A percentile compares a stretch with the other conserved stretches of the same genome.
Conservation (phyloP, 2,888 invertebrate genomes). For the Teleogryllus oceanicus region DNA sequence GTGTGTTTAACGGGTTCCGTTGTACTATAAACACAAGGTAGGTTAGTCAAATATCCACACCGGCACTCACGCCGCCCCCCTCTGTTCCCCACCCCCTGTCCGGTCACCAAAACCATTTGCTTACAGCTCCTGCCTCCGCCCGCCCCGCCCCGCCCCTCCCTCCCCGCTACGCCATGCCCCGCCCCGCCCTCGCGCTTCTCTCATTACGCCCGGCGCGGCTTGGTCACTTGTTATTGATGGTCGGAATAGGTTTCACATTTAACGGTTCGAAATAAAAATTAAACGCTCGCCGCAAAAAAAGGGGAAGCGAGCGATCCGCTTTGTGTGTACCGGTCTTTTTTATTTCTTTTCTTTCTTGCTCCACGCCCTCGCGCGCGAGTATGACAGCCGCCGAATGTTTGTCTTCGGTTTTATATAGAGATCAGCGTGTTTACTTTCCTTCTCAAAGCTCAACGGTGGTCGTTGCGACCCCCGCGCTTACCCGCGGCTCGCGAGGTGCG, state of each 20-base stretch:
- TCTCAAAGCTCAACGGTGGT: background rate
- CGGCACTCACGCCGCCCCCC: background rate
- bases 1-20: background rate
- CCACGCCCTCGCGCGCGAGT: background rate
- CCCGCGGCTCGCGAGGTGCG: no score
- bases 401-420: constrained; percentile 18
- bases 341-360: background rate
- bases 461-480: no score
- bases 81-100: background rate
- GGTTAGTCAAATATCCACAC: constrained; percentile 10
- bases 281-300: background rate
- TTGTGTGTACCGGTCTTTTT: background rate
- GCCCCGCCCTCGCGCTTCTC: background rate
- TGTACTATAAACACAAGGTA: constrained; percentile 3
- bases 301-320: background rate
- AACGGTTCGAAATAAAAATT: constrained; percentile 1
- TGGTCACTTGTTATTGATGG: constrained; percentile 31
- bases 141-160: background rate
- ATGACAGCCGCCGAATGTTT: background rate
- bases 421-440: constrained; percentile 18
- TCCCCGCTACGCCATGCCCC: background rate
- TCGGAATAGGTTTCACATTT: constrained; percentile 1
- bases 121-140: background rate
- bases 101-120: background rate
- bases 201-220: constrained; percentile 23